Evolutionary conservation across 1,140 invertebrate species (phyloP).

Genomic region (Oryzaephilus surinamensis): DNA sequence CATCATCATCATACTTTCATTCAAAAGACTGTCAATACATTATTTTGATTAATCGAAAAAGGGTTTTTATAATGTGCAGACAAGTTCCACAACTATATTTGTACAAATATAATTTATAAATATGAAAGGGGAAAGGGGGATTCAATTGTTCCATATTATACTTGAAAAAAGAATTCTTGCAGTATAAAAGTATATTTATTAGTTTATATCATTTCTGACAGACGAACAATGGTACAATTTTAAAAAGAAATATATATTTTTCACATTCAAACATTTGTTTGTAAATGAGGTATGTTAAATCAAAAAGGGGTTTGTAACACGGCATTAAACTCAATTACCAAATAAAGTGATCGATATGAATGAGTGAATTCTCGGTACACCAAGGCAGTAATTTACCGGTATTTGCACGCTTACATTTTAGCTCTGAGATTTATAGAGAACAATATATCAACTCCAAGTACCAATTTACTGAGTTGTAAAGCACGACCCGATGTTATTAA

Average conservation of each 20-base stretch:
- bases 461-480: slow-evolving; percentile 27
- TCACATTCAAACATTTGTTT: too few species aligned
- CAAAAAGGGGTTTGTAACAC: background rate
- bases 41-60: slow-evolving; percentile 29
- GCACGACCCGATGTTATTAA: slow-evolving; percentile 25
- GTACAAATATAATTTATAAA: too few species aligned
- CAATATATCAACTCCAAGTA: slow-evolving; percentile 24
- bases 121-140: too few species aligned
- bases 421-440: slow-evolving; percentile 22
- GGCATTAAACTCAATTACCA: slow-evolving; percentile 21
- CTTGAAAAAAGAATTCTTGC: too few species aligned
- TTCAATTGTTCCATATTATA: too few species aligned
- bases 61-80: slow-evolving; percentile 15
- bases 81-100: too few species aligned
- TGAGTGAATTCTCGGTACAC: slow-evolving; percentile 19
- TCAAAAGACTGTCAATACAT: slow-evolving; percentile 26
- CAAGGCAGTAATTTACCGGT: slow-evolving; percentile 22
- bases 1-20: slow-evolving; percentile 30
- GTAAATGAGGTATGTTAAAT: too few species aligned
- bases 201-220: too few species aligned
- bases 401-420: slow-evolving; percentile 25
- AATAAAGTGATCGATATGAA: slow-evolving; percentile 23
- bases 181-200: too few species aligned
- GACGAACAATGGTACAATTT: too few species aligned
- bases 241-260: too few species aligned